Evolutionary conservation across 2,888 invertebrate species (phyloP).

Genomic region (Drosophila conformis): DNA sequence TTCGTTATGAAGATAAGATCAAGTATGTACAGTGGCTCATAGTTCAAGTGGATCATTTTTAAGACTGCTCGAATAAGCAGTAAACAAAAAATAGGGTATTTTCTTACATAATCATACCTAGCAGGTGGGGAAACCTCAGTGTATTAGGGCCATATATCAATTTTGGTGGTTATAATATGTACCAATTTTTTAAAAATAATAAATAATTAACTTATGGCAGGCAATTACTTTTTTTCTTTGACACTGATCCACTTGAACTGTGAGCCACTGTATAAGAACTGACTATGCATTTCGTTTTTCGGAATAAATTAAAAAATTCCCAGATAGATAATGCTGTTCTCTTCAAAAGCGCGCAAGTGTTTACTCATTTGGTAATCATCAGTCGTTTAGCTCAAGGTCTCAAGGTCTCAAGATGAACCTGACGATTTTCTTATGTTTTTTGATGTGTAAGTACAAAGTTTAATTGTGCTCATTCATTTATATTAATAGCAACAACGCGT

Average conservation of each 20-base stretch:
- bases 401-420: slow-evolving; percentile 31
- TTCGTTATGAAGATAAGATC: neutral
- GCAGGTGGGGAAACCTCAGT: too few species aligned
- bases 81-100: too few species aligned
- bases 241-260: too few species aligned
- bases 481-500: slow-evolving; percentile 1
- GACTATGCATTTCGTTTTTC: neutral
- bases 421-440: neutral
- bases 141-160: too few species aligned
- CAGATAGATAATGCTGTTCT: neutral
- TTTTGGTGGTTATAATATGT: too few species aligned
- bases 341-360: neutral
- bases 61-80: too few species aligned
- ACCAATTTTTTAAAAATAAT: too few species aligned
- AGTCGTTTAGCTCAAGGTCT: slow-evolving; percentile 16
- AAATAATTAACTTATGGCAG: too few species aligned
- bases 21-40: too few species aligned
- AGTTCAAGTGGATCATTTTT: too few species aligned
- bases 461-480: neutral
- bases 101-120: too few species aligned
- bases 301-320: neutral
- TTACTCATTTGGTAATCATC: slow-evolving; percentile 3
- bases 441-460: slow-evolving; percentile 16
- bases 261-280: neutral
- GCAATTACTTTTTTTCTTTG: too few species aligned